Percentiles rank a stretch among this genome's conserved stretches.
phyloP scores from a whole-genome alignment of 1,140 invertebrate genomes.

The Drosophila persimilis region DNA sequence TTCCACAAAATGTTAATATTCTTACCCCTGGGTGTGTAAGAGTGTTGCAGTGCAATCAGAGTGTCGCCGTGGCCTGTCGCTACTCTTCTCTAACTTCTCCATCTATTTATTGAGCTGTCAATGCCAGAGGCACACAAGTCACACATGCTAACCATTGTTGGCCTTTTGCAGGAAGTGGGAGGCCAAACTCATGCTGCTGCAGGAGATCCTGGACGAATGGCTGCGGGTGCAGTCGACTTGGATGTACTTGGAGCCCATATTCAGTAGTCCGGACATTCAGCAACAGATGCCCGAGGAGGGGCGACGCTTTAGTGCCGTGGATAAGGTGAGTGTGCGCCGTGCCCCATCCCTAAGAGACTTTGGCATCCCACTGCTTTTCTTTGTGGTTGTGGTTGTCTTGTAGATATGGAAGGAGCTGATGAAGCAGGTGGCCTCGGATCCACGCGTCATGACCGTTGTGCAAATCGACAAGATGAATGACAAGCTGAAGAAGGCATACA shows the following conservation, averaged over 20 bases:
- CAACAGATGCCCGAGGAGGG: slow-evolving; percentile 96
- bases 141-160: slow-evolving; percentile 31
- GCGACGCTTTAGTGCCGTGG: slow-evolving; percentile 94
- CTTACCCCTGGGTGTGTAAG: not conserved
- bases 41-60: not conserved
- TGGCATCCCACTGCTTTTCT: not conserved
- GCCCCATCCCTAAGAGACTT: not conserved
- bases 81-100: not conserved
- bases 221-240: slow-evolving; percentile 97
- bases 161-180: slow-evolving; percentile 87
- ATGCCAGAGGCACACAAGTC: slow-evolving; percentile 30
- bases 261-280: slow-evolving; percentile 98
- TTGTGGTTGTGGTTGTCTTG: not conserved
- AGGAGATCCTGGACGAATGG: slow-evolving; percentile 98
- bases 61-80: too few relatives aligned
- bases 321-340: slow-evolving; percentile 85
- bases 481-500: slow-evolving; percentile 94
- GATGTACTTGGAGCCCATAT: slow-evolving; percentile 99
- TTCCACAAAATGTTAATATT: not conserved
- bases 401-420: slow-evolving; percentile 95
- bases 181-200: slow-evolving; percentile 88
- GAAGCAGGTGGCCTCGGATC: slow-evolving; percentile 91
- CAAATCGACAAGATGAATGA: slow-evolving; percentile 97
- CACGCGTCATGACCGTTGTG: slow-evolving; percentile 92
- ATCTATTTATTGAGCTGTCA: slow-evolving; percentile 35